Percentiles rank a stretch among this genome's conserved stretches.
Conservation (phyloP, 1,140 invertebrate genomes). For the Drosophila mayri region DNA sequence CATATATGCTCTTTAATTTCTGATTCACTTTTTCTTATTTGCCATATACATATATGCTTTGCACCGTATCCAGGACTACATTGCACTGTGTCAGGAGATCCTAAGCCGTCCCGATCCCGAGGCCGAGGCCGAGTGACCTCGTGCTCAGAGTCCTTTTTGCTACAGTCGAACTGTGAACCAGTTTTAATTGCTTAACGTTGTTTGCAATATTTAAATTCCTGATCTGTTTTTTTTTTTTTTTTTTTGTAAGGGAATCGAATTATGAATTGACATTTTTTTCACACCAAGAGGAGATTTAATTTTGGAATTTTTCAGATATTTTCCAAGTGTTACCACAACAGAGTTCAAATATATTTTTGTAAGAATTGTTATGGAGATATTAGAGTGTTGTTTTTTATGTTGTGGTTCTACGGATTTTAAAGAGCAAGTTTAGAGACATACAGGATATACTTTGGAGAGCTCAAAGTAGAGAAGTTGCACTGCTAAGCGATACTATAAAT, state of each 20-base stretch:
- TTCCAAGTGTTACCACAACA: constrained; percentile 1
- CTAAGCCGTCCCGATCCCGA: constrained; percentile 82
- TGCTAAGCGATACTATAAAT: background rate
- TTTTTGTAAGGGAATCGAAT: background rate
- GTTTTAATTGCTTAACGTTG: constrained; percentile 3
- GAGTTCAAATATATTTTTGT: constrained; percentile 11
- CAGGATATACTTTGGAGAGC: background rate
- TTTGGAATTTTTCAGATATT: background rate
- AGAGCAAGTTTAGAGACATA: background rate
- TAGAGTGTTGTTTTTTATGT: background rate
- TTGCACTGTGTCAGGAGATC: constrained; percentile 84
- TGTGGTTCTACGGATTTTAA: background rate
- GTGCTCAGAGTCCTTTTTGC: background rate
- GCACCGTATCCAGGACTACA: constrained; percentile 70
- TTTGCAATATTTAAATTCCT: constrained; percentile 4
- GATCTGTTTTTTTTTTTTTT: background rate
- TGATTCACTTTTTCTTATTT: constrained; percentile 28
- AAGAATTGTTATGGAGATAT: constrained; percentile 5
- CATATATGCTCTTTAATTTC: constrained; percentile 13
- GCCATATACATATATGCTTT: constrained; percentile 20
- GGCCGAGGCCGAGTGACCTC: constrained; percentile 68
- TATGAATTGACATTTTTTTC: background rate
- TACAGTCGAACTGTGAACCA: constrained; percentile 6
- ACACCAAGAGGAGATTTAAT: background rate
- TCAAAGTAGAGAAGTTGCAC: constrained; percentile 1